Base-by-base conservation (phyloP, 2,113 vertebrate species). In the Tangachromis dhanisi region DNA sequence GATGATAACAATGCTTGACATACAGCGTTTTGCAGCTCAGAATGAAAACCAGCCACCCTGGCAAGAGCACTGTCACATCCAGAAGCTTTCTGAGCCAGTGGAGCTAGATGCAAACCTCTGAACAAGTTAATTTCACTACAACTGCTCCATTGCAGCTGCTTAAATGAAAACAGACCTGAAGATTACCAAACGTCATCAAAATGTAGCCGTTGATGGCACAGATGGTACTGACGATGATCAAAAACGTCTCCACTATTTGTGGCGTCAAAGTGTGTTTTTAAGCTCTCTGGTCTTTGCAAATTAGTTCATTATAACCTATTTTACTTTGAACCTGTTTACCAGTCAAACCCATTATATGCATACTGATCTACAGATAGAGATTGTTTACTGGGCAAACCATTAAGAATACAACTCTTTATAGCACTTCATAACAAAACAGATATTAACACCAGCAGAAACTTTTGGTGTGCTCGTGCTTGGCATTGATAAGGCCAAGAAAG, bases 21-120 rank as follows among this genome's bases (percentile, higher is more conserved):
- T 35, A 0, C 38, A 11, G 29, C 8, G 24, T n/a, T 33, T 24
- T 11, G 33, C 82, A 17, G 66, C 73, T 83, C 38, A 8, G 55
- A 82, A 83, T 29, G 38, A 71, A 84, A 88, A 83, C 59, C 81
- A 86, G 68, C 73, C 80, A 40, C 42, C 38, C 57, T 40, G 38
- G 51, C 49, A 68, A 71, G 47, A 59, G 54, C 47, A 45, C 31
- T 12, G 17, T 7, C 24, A 71, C 42, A 4, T 26, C 21, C 9
- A n/a, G 57, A 7, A n/a, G 53, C 14, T 63, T 38, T 83, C 24
- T 80, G 78, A 83, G 53, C 57, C 55, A 63, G 42, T 2, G 51
- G 57, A 59, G 57, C 55, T 29, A 49, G 33, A 78, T 31, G 2
- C 16, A 21, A 57, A 3, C 19, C 76, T 78, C 61, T 33, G 47